A percentile compares a stretch with the other conserved stretches of the same genome.
These are phyloP conservation scores for Vandiemenella viatica DNA, from an alignment of 2,888 invertebrate species.

Conservation along the genomic window DNA sequence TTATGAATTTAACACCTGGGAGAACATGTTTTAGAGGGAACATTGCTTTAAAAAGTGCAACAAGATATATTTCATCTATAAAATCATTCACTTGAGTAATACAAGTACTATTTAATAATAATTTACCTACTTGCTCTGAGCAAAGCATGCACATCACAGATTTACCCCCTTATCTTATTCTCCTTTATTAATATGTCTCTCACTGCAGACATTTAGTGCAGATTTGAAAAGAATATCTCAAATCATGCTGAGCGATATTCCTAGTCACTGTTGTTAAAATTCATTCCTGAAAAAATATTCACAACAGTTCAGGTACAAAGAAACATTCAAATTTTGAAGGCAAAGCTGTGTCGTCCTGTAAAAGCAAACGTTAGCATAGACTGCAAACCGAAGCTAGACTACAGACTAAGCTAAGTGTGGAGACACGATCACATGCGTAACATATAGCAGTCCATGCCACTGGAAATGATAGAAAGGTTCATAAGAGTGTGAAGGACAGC, in stretches of 20 bases:
- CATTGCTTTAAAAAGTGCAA: no score
- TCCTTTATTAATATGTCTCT: background rate
- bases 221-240: background rate
- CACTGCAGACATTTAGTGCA: background rate
- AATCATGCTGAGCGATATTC: background rate
- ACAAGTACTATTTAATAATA: no score
- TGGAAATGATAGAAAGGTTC: background rate
- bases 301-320: background rate
- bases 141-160: no score
- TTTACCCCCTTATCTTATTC: background rate
- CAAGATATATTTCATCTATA: no score
- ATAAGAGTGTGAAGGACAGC: conserved; percentile 13
- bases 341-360: background rate
- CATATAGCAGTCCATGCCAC: background rate
- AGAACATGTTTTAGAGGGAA: no score
- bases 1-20: no score
- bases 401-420: background rate
- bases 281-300: background rate
- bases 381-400: background rate
- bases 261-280: background rate
- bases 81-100: no score
- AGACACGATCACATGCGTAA: background rate
- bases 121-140: no score
- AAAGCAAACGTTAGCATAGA: background rate
- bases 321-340: background rate